Conservation (phyloP, 1,140 invertebrate species). For the Drosophila bocqueti region DNA sequence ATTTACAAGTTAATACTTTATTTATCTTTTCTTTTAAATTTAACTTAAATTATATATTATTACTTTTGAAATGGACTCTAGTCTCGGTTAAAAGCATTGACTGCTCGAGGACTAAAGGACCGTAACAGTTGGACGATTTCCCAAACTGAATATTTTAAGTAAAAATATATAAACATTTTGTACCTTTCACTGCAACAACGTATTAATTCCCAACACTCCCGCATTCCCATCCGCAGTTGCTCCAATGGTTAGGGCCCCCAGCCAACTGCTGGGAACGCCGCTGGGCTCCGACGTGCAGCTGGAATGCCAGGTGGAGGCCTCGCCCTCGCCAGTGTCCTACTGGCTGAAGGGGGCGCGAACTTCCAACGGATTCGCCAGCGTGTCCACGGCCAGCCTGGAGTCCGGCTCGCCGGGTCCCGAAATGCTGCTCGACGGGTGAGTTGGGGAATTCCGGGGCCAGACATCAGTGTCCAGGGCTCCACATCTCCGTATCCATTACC, state of each 20-base stretch:
- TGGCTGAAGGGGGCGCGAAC: conserved; percentile 91
- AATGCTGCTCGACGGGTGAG: conserved; percentile 92
- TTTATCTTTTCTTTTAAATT: not conserved
- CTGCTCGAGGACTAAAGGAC: not conserved
- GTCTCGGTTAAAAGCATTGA: not conserved
- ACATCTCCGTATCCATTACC: conserved; percentile 17
- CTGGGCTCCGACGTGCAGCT: conserved; percentile 92
- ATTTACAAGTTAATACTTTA: not conserved
- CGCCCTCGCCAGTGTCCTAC: conserved; percentile 93
- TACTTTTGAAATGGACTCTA: not conserved
- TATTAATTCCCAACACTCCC: conserved; percentile 1
- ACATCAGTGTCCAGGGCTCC: conserved; percentile 11
- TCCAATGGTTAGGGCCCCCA: conserved; percentile 92
- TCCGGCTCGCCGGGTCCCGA: conserved; percentile 86
- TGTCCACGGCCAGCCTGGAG: conserved; percentile 76
- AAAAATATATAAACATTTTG: conserved; percentile 4
- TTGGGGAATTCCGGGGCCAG: conserved; percentile 33
- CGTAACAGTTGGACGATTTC: not conserved
- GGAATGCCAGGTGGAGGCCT: conserved; percentile 93
- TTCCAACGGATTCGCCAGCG: conserved; percentile 69
- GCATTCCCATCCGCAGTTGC: conserved; percentile 87
- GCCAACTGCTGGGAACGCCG: conserved; percentile 92
- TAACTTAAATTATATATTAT: no score
- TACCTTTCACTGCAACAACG: conserved; percentile 7
- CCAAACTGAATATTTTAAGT: conserved; percentile 6